Evolutionary conservation across 1,140 invertebrate species (phyloP), one percentile per base, ranked within the genome.

Genomic region (Drosophila mojavensis): DNA sequence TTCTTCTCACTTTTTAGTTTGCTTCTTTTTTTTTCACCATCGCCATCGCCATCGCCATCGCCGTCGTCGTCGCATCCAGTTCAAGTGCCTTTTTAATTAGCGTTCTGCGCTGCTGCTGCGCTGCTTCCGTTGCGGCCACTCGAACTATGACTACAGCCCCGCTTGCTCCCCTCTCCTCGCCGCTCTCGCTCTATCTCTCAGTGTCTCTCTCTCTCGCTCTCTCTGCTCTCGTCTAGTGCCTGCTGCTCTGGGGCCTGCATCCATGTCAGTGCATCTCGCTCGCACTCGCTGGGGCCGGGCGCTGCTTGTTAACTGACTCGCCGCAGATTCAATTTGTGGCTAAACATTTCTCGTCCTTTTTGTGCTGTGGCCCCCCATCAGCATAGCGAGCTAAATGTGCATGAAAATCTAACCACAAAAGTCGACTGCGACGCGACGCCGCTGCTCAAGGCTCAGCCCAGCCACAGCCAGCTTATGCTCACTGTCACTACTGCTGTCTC

Each of bases 291-390:
- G 7, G n/a, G 17, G 20, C 39, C 33, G 54, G 15, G 55, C 59
- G 55, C 54, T 74, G 67, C 73, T 85, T 64, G 81, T 84, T 85
- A 85, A 81, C 78, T 78, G 73, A 83, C 76, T 83, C 80, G 70
- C 80, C 65, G 60, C 60, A 79, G 72, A 86, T 86, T 86, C 83
- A 86, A 86, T 86, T 86, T 86, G 83, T 88, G 50, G 76, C 75
- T 86, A 86, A 86, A 83, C 83, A 88, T 86, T 86, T 77, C 83
- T 86, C 84, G 61, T 88, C 79, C 84, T 88, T 89, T 88, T 89
- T 77, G 68, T 84, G 79, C 73, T 79, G 48, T 70, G 47, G 41
- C 15, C n/a, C 48, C 55, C 43, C 43, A n/a, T 2, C 50, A 54
- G 45, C 62, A 61, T 73, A 47, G 72, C 77, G 85, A 85, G 88